Evolutionary conservation across 2,113 vertebrate species (phyloP), one percentile per base, ranked within the genome.

Genomic region (Phylloscopus whistleri): DNA sequence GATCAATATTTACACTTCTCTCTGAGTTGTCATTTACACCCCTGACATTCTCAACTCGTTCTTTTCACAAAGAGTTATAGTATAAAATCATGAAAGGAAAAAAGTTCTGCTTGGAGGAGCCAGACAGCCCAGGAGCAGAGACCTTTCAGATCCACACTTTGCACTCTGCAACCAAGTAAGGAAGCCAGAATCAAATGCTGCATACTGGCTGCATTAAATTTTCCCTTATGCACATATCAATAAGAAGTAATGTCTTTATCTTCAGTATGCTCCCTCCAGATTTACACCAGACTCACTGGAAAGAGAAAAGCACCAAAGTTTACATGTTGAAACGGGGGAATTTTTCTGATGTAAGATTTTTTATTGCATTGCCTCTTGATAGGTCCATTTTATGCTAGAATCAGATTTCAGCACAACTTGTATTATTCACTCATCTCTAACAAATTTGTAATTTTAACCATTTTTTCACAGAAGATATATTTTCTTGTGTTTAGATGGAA

Each of bases 391-490:
- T 58, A 17, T 16, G 16, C 9, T 31, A 70, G 15, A 70, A 70
- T 46, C 10, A 75, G 16, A 51, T 58, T 72, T 37, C 6, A 37
- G 10, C 11, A 28, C 41, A 66, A 28, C 2, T 74, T 74, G 8
- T 56, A 28, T 52, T 90, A 66, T 78, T 87, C 2, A 49, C 5
- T 13, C 5, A 10, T 59, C 51, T 84, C 22, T 77, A 80, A 80
- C 0, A 79, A 77, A 75, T 7, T 14, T 4, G 39, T 48, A 0
- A 28, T 43, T 86, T 89, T 44, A 62, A 35, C 2, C 0, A 26
- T 23, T 88, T 76, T 35, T 49, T 53, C 31, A 20, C 18, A 69
- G 18, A 43, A 70, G 76, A 37, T 37, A 8, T 11, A 2, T 78
- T 83, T 60, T 70, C 11, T 58, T 53, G 7, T 3, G 3, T 58